A percentile compares a stretch with the other conserved stretches of the same genome.
Evolutionary conservation across 2,113 vertebrate species (phyloP).

Genomic region (Daphoenositta chrysoptera): DNA sequence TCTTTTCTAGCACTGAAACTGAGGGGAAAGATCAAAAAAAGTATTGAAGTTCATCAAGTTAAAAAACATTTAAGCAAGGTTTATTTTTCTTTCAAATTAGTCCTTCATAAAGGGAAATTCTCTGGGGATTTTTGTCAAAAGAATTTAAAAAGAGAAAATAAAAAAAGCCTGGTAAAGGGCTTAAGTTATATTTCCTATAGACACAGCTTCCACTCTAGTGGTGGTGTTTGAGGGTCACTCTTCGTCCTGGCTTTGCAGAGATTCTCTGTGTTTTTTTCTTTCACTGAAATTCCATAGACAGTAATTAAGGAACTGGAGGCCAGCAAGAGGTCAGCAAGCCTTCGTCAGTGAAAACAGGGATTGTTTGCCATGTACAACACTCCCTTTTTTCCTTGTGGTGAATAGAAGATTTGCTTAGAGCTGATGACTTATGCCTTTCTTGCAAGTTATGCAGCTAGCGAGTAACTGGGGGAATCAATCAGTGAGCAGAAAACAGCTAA

Average conservation of each 20-base stretch:
- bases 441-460: constrained; percentile 73
- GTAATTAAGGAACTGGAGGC: constrained; percentile 90
- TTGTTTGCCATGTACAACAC: constrained; percentile 92
- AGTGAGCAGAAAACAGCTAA: constrained; percentile 75
- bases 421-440: constrained; percentile 82
- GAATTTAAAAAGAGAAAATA: neutral
- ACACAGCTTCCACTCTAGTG: neutral
- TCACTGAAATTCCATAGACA: constrained; percentile 89
- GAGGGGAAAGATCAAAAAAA: neutral
- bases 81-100: constrained; percentile 57
- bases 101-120: constrained; percentile 1
- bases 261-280: constrained; percentile 70
- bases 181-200: constrained; percentile 57
- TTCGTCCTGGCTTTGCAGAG: constrained; percentile 65
- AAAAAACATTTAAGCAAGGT: constrained; percentile 34
- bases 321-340: constrained; percentile 88
- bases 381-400: constrained; percentile 88
- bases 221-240: constrained; percentile 57
- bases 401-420: constrained; percentile 83
- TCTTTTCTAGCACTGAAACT: neutral
- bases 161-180: neutral
- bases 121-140: neutral
- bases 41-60: constrained; percentile 31
- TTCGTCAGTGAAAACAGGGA: constrained; percentile 86
- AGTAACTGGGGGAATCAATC: constrained; percentile 67